These are phyloP conservation scores for Zaprionus vittiger DNA, from an alignment of 1,140 invertebrate species.

Conservation along the genomic window DNA sequence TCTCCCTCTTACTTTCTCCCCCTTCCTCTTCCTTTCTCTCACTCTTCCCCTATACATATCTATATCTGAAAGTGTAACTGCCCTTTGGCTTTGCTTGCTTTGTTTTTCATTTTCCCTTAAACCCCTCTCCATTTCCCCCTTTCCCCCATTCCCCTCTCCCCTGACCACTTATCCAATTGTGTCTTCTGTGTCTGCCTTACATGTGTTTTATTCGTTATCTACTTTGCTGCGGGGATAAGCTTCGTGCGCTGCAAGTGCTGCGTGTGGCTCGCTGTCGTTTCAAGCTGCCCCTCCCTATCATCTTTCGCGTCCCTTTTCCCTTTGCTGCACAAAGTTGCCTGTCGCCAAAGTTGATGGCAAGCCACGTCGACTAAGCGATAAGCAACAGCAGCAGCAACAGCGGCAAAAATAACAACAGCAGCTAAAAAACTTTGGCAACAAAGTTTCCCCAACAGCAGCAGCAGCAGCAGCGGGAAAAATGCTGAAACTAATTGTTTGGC, in stretches of 20 bases:
- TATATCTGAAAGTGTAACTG: conserved; percentile 10
- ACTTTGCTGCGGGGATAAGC: conserved; percentile 41
- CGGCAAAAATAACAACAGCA: conserved; percentile 35
- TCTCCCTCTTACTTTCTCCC: too few species aligned
- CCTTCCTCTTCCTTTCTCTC: background rate
- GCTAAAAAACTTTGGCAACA: conserved; percentile 59
- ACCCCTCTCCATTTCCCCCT: background rate
- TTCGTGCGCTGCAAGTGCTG: conserved; percentile 48
- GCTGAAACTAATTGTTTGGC: conserved; percentile 74
- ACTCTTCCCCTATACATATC: background rate
- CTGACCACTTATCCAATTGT: conserved; percentile 35
- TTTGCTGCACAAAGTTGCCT: conserved; percentile 44
- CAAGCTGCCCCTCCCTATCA: conserved; percentile 20
- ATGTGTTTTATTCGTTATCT: conserved; percentile 55
- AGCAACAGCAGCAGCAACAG: conserved; percentile 27
- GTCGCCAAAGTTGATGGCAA: conserved; percentile 44
- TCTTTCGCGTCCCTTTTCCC: background rate
- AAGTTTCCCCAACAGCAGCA: conserved; percentile 27
- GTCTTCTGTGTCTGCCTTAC: conserved; percentile 47
- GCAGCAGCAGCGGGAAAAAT: conserved; percentile 5
- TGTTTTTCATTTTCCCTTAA: conserved; percentile 5
- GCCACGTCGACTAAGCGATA: conserved; percentile 41
- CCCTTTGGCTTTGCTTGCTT: background rate
- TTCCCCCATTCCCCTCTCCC: background rate
- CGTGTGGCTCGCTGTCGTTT: conserved; percentile 44